Base-by-base conservation (phyloP, 1,140 invertebrate species). In the Pseudobourletiella spinata region DNA sequence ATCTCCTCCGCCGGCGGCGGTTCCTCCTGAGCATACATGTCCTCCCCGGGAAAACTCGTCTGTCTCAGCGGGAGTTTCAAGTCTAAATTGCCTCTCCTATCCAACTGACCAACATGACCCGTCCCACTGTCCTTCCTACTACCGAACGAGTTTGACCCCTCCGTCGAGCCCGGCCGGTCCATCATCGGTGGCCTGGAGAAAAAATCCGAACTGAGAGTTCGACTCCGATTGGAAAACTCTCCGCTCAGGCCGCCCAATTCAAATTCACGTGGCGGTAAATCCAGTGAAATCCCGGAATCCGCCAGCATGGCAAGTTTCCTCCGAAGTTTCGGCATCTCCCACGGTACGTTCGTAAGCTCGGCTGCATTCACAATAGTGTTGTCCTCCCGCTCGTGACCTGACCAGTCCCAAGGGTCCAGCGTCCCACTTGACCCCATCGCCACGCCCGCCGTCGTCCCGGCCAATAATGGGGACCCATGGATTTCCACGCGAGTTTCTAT, bases 321-420 rank as follows among this genome's bases (percentile, higher is more conserved):
- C 54, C 87, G 77, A 42, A 92, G 75, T 75, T 91, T 91, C 15
- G 89, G 88, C 87, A 91, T 91, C 67, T 91, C 88, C 69, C 91
- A 91, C 0, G 89, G 88, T 59, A 91, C 78, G 76, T 88, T 85
- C 20, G 80, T 80, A 28, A 88, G 77, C 69, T 87, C 85, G 18
- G 77, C 76, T 48, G 80, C 76, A 67, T 73, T 76, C 35, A 60
- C 24, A 26, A 66, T 6, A 43, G 28, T 43, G 57, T 57, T 55
- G 15, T 35, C 44, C 15, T 64, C n/a, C 32, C 15, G 48, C 46
- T 35, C 29, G 8, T 11, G 6, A 24, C 8, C 8, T 39, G 35
- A 39, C 44, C 11, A 48, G 44, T 48, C 44, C 44, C 44, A 48
- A 22, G 44, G 44, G 20, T 15, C 44, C 8, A 15, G 8, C 11